A percentile compares a stretch with the other conserved stretches of the same genome.
These are phyloP conservation scores for Solenodon paradoxus DNA, from an alignment of 2,113 vertebrate species.

Conservation along the genomic window DNA sequence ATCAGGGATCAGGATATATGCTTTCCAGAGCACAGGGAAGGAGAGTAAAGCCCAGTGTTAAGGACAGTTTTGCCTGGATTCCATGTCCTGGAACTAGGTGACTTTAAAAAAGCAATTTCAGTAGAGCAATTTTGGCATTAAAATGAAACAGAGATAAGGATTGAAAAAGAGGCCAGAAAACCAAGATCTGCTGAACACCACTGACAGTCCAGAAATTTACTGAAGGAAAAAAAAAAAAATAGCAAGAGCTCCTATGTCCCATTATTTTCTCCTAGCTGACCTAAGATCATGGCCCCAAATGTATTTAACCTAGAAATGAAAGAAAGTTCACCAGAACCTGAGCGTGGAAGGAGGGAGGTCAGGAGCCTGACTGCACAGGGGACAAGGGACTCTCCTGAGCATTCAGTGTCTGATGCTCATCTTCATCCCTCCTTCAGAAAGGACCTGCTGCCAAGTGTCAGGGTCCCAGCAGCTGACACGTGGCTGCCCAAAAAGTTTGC, in stretches of 20 bases:
- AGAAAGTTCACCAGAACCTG: background rate
- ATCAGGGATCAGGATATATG: background rate
- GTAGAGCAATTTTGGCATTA: background rate
- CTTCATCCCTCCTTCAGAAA: background rate
- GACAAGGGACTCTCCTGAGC: background rate
- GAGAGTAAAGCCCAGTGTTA: background rate
- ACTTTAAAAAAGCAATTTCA: background rate
- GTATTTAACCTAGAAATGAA: background rate
- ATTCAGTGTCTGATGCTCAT: fast-evolving
- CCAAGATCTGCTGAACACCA: background rate
- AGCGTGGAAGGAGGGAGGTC: background rate
- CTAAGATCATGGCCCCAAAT: background rate
- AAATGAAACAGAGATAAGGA: background rate
- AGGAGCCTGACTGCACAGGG: background rate
- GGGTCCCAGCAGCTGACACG: background rate
- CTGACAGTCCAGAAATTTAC: background rate
- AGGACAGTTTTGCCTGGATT: background rate
- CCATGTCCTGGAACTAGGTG: background rate
- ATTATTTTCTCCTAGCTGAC: background rate
- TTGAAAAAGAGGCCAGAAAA: background rate
- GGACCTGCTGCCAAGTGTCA: background rate
- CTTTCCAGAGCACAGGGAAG: background rate
- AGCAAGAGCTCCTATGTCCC: background rate
- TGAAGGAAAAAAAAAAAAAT: background rate
- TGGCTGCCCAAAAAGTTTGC: background rate